These are phyloP conservation scores for Galeopsomyia nigrocyanea DNA, from an alignment of 2,888 invertebrate genomes.

Conservation along the genomic window DNA sequence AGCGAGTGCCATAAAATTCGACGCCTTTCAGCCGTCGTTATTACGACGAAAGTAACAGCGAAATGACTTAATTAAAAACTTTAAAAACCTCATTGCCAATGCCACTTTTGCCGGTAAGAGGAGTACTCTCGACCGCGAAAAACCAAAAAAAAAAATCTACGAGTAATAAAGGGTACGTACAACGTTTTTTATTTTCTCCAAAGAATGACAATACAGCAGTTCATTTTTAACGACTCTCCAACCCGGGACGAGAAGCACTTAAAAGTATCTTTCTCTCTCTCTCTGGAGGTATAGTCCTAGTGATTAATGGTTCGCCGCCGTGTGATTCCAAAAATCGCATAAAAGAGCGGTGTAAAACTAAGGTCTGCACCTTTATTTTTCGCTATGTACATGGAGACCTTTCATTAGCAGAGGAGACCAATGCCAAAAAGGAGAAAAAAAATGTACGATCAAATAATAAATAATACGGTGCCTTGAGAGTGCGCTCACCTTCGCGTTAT, in stretches of 20 bases:
- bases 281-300: slow-evolving; percentile 34
- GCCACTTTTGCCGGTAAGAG: slow-evolving; percentile 4
- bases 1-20: too few relatives aligned
- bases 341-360: slow-evolving; percentile 49
- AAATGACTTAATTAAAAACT: slow-evolving; percentile 24
- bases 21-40: too few relatives aligned
- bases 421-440: slow-evolving; percentile 51
- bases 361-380: not conserved
- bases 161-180: not conserved
- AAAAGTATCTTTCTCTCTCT: slow-evolving; percentile 15
- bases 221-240: slow-evolving; percentile 18
- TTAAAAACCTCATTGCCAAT: not conserved
- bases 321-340: slow-evolving; percentile 49
- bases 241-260: slow-evolving; percentile 5
- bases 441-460: slow-evolving; percentile 57
- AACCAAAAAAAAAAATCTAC: not conserved
- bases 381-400: slow-evolving; percentile 31
- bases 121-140: not conserved
- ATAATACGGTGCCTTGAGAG: slow-evolving; percentile 45
- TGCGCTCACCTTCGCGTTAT: slow-evolving; percentile 23
- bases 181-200: not conserved
- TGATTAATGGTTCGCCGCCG: slow-evolving; percentile 50
- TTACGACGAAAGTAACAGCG: slow-evolving; percentile 13
- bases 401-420: slow-evolving; percentile 52
- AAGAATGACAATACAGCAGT: not conserved